phyloP scores from a whole-genome alignment of 2,797 vertebrate species.

The Glossophaga mutica region DNA sequence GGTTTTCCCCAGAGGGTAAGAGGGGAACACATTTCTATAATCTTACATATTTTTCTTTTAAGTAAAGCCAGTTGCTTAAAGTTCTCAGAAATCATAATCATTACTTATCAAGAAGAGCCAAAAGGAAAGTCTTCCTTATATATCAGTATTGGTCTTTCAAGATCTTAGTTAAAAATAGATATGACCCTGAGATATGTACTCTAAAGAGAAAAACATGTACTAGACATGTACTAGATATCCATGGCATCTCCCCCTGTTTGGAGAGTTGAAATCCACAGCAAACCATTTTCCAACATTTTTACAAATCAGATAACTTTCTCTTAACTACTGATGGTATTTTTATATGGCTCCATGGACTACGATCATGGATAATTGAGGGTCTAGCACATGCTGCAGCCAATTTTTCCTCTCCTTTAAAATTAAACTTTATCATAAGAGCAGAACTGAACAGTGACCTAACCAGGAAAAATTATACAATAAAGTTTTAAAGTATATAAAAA shows the following conservation, averaged over 20 bases:
- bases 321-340: background rate
- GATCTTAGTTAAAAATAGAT: background rate
- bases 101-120: background rate
- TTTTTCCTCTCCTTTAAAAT: background rate
- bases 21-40: constrained; percentile 16
- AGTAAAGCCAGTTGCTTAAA: background rate
- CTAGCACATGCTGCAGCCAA: background rate
- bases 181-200: background rate
- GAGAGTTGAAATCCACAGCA: constrained; percentile 13
- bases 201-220: background rate
- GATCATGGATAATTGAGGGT: background rate
- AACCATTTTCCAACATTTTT: background rate
- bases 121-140: background rate
- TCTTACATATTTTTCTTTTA: background rate
- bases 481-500: background rate
- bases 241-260: background rate
- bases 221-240: background rate
- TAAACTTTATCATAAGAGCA: background rate
- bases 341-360: background rate
- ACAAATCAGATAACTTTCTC: background rate
- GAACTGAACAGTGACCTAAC: background rate
- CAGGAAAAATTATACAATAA: background rate
- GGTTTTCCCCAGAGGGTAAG: background rate
- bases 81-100: background rate
- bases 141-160: background rate